phyloP scores from a whole-genome alignment of 2,888 invertebrate genomes.

The Machimus rusticus region DNA sequence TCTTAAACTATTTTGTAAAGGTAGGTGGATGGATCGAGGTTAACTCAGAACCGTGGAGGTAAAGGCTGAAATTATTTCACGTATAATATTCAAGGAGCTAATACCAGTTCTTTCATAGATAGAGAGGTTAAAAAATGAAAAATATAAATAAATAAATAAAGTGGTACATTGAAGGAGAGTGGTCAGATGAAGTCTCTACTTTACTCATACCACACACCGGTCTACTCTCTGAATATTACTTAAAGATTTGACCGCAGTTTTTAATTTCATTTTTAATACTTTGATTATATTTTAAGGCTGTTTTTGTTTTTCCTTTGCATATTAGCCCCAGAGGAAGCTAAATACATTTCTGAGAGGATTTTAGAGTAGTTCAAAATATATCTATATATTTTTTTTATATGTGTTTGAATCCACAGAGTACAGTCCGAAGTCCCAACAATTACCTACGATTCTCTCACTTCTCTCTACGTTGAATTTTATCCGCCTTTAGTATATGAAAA shows the following conservation, averaged over 20 bases:
- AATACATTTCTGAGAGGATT: not conserved
- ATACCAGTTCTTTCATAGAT: not conserved
- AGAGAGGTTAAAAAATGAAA: not conserved
- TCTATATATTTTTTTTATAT: too few relatives aligned
- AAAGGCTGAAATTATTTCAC: not conserved
- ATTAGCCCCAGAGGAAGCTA: not conserved
- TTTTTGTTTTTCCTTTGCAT: not conserved
- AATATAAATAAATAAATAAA: not conserved
- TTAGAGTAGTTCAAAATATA: not conserved
- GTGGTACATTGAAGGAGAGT: not conserved
- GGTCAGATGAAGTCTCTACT: not conserved
- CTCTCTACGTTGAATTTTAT: not conserved
- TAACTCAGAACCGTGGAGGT: not conserved
- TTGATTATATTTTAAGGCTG: not conserved
- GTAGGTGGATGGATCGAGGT: not conserved
- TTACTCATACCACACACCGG: not conserved
- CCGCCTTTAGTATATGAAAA: not conserved
- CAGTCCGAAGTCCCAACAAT: not conserved
- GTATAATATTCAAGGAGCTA: conserved; percentile 1
- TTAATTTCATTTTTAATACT: not conserved
- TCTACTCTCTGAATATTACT: not conserved
- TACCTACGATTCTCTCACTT: conserved; percentile 15
- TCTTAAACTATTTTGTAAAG: not conserved
- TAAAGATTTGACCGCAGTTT: too few relatives aligned
- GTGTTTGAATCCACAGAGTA: not conserved